Evolutionary conservation across 2,888 invertebrate genomes (phyloP).

Genomic region (Sympetrum striolatum): DNA sequence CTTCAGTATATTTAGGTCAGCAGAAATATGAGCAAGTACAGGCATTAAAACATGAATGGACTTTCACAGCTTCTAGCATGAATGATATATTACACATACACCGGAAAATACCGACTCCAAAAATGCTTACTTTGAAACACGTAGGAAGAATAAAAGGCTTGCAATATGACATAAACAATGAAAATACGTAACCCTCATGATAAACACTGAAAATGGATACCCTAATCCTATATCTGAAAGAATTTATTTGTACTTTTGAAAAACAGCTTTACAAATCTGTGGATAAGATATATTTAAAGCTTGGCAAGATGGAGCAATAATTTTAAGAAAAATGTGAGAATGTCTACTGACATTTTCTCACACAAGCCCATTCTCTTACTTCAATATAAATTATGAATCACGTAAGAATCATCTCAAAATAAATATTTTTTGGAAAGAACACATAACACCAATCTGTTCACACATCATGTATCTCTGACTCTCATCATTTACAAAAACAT

Average conservation of each 20-base stretch:
- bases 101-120: not conserved
- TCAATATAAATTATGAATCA: not conserved
- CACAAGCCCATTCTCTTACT: not conserved
- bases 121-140: not conserved
- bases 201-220: not conserved
- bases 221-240: not conserved
- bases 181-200: not conserved
- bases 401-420: not conserved
- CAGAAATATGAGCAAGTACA: no score
- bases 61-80: no score
- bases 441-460: not conserved
- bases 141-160: not conserved
- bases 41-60: no score
- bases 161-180: not conserved
- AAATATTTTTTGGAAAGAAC: not conserved
- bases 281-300: not conserved
- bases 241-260: conserved; percentile 27
- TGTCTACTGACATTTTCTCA: not conserved
- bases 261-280: not conserved
- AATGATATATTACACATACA: not conserved
- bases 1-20: no score
- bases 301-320: conserved; percentile 10
- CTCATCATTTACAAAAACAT: conserved; percentile 9
- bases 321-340: conserved; percentile 5
- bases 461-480: not conserved